phyloP scores from a whole-genome alignment of 2,113 vertebrate genomes.

The Oceanodroma tethys region DNA sequence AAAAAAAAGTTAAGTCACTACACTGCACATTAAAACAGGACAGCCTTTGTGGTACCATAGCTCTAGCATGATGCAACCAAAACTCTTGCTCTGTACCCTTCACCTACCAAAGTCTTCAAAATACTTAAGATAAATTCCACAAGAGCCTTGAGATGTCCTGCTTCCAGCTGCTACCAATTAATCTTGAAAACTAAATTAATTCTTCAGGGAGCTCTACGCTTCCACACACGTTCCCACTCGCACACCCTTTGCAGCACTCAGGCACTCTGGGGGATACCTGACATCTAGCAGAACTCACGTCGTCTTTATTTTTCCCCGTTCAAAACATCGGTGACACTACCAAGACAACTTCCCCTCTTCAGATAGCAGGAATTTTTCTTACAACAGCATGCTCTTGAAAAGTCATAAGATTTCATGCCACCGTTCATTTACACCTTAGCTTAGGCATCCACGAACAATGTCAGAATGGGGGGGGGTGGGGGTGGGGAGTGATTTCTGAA shows the following conservation, averaged over 20 bases:
- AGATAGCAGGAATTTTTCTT: not conserved
- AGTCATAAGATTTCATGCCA: not conserved
- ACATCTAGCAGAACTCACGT: not conserved
- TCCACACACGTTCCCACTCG: not conserved
- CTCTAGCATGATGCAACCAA: not conserved
- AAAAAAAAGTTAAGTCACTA: not conserved
- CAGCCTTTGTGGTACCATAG: not conserved
- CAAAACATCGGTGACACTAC: not conserved
- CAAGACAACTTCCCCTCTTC: not conserved
- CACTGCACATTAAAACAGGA: not conserved
- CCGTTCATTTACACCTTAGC: not conserved
- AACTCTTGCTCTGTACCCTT: not conserved
- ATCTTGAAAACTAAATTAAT: not conserved
- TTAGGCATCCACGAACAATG: not conserved
- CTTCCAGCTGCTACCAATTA: not conserved
- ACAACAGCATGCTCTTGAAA: not conserved
- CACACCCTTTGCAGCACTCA: not conserved
- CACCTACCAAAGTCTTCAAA: not conserved
- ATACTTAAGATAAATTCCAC: not conserved
- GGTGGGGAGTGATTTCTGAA: not conserved
- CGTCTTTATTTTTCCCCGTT: not conserved
- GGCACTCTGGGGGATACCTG: not conserved
- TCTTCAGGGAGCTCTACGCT: not conserved
- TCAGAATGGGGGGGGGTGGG: not conserved
- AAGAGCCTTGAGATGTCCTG: not conserved